phyloP scores from a whole-genome alignment of 2,797 vertebrate genomes.

The Typhlichthys subterraneus region DNA sequence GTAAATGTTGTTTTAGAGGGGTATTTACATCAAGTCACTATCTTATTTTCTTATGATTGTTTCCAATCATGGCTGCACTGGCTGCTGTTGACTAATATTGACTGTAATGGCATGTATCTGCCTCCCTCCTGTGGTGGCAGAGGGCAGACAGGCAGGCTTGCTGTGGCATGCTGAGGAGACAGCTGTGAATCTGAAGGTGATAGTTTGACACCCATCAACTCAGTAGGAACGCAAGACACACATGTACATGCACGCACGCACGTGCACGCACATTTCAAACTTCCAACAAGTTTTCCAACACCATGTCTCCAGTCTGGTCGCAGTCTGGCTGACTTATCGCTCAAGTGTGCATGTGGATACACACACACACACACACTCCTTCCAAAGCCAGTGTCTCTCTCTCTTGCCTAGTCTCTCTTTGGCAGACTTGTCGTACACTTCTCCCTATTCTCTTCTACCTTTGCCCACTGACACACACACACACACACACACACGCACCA shows the following conservation, averaged over 20 bases:
- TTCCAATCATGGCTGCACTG: too few species aligned
- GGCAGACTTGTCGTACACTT: not conserved
- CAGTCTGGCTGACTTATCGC: not conserved
- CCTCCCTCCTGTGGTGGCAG: not conserved
- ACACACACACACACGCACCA: constrained; percentile 34
- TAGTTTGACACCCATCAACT: constrained; percentile 5
- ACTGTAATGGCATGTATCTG: not conserved
- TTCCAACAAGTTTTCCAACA: not conserved
- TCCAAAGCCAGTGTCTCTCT: not conserved
- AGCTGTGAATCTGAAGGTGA: constrained; percentile 10
- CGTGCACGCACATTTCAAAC: not conserved
- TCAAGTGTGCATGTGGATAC: not conserved
- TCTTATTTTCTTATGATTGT: too few species aligned
- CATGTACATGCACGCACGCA: not conserved
- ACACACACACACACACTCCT: not conserved
- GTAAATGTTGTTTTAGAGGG: too few species aligned
- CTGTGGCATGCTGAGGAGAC: not conserved
- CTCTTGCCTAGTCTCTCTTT: too few species aligned
- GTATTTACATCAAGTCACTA: too few species aligned
- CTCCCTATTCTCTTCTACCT: not conserved
- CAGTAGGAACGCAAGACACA: constrained; percentile 4
- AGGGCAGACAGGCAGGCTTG: not conserved
- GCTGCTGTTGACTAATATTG: not conserved
- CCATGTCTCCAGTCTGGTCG: not conserved
- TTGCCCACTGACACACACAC: constrained; percentile 7